phyloP scores from a whole-genome alignment of 2,888 invertebrate genomes.

The Beris morrisii region DNA sequence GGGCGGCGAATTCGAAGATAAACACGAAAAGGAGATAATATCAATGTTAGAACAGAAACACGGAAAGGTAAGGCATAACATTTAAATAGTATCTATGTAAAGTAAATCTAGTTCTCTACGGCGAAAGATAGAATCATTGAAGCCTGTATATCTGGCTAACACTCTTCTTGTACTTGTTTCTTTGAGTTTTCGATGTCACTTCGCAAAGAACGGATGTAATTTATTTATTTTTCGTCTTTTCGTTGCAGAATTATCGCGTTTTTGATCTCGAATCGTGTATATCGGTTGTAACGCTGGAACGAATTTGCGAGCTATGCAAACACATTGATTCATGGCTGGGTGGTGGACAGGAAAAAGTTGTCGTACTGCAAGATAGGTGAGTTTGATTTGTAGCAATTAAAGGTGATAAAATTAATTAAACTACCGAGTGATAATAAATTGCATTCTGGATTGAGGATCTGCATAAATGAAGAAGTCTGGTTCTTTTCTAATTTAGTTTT shows the following conservation, averaged over 20 bases:
- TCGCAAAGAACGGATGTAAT: background rate
- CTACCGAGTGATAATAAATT: too few relatives aligned
- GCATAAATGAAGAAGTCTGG: too few relatives aligned
- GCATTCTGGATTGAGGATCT: too few relatives aligned
- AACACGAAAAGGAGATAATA: constrained; percentile 45
- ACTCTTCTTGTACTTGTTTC: too few relatives aligned
- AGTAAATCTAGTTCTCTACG: too few relatives aligned
- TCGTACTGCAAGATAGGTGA: constrained; percentile 85
- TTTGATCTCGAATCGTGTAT: constrained; percentile 47
- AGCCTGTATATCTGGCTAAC: too few relatives aligned
- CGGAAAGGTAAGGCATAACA: constrained; percentile 43
- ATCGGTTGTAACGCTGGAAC: constrained; percentile 68
- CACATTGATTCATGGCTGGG: constrained; percentile 91
- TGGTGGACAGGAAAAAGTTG: constrained; percentile 79
- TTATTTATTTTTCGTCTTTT: constrained; percentile 22
- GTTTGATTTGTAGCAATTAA: constrained; percentile 36
- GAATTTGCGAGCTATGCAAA: constrained; percentile 89
- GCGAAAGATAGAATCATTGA: too few relatives aligned
- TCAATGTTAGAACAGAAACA: constrained; percentile 47
- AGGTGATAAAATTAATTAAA: too few relatives aligned
- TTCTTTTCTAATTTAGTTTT: too few relatives aligned
- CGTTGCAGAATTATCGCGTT: constrained; percentile 44
- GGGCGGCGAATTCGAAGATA: constrained; percentile 39
- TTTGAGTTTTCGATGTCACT: background rate
- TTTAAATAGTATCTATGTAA: background rate